phyloP scores from a whole-genome alignment of 2,888 invertebrate species.

The Synergus umbraculus region DNA sequence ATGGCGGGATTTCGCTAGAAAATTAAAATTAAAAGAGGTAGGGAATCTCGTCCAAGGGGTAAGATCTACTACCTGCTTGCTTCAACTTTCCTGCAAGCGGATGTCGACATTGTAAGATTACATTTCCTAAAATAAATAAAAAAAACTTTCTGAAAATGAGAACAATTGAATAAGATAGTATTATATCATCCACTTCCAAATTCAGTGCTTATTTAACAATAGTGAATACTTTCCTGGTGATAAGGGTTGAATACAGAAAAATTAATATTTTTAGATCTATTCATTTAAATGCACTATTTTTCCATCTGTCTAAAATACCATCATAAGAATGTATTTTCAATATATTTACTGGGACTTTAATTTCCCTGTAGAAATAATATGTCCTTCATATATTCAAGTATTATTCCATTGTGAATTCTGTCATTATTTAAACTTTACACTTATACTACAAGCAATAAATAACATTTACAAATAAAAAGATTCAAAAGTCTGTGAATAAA shows the following conservation, averaged over 20 bases:
- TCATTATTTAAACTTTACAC: slow-evolving; percentile 16
- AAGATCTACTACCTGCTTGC: slow-evolving; percentile 30
- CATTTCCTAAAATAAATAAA: slow-evolving; percentile 12
- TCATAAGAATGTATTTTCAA: too few relatives aligned
- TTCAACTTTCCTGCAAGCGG: slow-evolving; percentile 36
- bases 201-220: too few relatives aligned
- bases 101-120: not conserved
- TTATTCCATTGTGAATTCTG: not conserved
- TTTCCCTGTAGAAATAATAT: too few relatives aligned
- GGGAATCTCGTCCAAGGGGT: slow-evolving; percentile 49
- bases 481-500: slow-evolving; percentile 13
- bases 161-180: too few relatives aligned
- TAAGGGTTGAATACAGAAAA: too few relatives aligned
- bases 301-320: too few relatives aligned
- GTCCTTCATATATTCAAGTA: not conserved
- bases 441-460: slow-evolving; percentile 25
- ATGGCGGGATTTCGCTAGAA: slow-evolving; percentile 71
- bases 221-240: too few relatives aligned
- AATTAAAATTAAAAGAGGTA: slow-evolving; percentile 73
- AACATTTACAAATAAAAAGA: slow-evolving; percentile 5
- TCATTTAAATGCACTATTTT: too few relatives aligned
- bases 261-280: too few relatives aligned
- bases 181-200: too few relatives aligned
- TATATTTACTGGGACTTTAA: too few relatives aligned
- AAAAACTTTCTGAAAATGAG: not conserved